Percentiles rank a stretch among this genome's conserved stretches.
These are phyloP conservation scores for Pimpla rufipes DNA, from an alignment of 2,888 invertebrate species.

Conservation along the genomic window DNA sequence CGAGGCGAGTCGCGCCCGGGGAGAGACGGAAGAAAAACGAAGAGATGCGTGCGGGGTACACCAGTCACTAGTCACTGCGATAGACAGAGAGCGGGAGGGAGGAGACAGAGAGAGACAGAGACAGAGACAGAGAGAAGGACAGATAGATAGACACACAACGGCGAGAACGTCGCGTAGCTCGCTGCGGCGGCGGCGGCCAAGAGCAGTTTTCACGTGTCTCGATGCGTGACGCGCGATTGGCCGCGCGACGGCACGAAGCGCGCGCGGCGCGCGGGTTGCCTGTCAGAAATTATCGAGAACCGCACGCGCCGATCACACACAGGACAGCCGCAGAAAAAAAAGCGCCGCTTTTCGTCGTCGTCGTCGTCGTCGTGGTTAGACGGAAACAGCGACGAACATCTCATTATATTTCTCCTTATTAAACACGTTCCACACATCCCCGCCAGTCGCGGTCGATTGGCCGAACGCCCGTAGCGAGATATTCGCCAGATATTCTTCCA, in stretches of 20 bases:
- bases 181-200: conserved; percentile 37
- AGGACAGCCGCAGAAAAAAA: too few relatives aligned
- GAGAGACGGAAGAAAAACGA: conserved; percentile 25
- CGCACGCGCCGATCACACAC: background rate
- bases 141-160: too few relatives aligned
- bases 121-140: conserved; percentile 21
- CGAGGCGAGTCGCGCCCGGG: too few relatives aligned
- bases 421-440: too few relatives aligned
- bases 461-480: too few relatives aligned
- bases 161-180: conserved; percentile 25
- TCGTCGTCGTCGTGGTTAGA: too few relatives aligned
- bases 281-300: conserved; percentile 65
- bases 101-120: conserved; percentile 29
- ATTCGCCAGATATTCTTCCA: too few relatives aligned
- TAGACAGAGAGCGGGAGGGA: conserved; percentile 4
- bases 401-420: too few relatives aligned
- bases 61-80: conserved; percentile 40
- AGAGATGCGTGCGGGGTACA: conserved; percentile 57
- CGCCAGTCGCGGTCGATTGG: too few relatives aligned
- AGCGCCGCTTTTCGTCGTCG: too few relatives aligned
- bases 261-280: conserved; percentile 41
- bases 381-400: too few relatives aligned
- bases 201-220: conserved; percentile 71
- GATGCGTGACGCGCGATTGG: conserved; percentile 70
- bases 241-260: conserved; percentile 70